Base-by-base conservation (phyloP, 2,797 vertebrate species). In the Sphaeramia orbicularis region DNA sequence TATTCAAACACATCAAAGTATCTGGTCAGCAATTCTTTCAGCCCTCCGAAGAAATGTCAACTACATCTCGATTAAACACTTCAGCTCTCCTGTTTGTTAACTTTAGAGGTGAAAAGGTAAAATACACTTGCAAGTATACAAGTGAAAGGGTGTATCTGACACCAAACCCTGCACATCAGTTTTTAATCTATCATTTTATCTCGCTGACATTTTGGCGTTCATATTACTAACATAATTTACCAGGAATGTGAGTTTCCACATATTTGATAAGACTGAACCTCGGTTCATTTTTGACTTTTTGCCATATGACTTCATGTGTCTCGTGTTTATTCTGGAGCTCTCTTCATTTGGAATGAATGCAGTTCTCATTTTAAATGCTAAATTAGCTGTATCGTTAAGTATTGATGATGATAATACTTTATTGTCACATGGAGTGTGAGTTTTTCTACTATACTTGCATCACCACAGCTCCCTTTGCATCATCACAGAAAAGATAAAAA, bases 221-320 rank as follows among this genome's bases (percentile, higher is more conserved):
- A 42, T 44, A n/a, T 52, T 7, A n/a, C 16, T 50, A 55, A 32
- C 54, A 19, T 32, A 19, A 62, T 5, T 49, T 18, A n/a, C 8
- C 18, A 58, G 55, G 15, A 67, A 56, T 49, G 45, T 48, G 11
- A 4, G 5, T 7, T 48, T 27, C 8, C 7, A 7, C 36, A 43
- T 24, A 11, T 44, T 61, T 49, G n/a, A 37, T 64, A 45, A 21
- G 50, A 32, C 30, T 32, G 30, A 32, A 7, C 30, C 7, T 32
- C 6, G 30, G 10, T 35, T 32, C 7, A 4, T 32, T 32, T 32
- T 32, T 32, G 30, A 6, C 30, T 32, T 7, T 32, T 42, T 40
- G 32, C 18, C 6, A 19, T 40, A 52, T 2, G 18, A 41, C 7
- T 5, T 19, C 24, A 40, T 42, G 35, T 18, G 3, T 51, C 54